phyloP scores from a whole-genome alignment of 2,113 vertebrate genomes.

The Lepisosteus osseus region DNA sequence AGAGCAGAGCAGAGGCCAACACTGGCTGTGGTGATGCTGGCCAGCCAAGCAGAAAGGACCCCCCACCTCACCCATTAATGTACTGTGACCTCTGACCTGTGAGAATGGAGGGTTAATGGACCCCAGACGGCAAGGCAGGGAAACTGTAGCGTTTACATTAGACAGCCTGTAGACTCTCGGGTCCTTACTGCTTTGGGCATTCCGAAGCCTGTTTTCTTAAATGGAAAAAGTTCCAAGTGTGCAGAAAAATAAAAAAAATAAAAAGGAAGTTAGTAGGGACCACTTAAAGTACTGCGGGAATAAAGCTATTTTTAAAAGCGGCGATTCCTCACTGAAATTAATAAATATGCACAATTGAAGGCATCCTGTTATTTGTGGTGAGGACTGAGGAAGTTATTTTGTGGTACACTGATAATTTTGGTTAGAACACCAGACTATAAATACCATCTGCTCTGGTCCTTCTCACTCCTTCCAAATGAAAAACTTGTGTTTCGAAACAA shows the following conservation, averaged over 20 bases:
- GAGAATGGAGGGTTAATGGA: conserved; percentile 55
- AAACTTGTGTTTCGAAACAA: conserved; percentile 39
- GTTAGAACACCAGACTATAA: conserved; percentile 72
- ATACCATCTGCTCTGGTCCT: conserved; percentile 60
- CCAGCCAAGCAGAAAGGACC: conserved; percentile 56
- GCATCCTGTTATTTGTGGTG: conserved; percentile 74
- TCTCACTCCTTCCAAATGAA: conserved; percentile 40
- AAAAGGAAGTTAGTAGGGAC: conserved; percentile 62
- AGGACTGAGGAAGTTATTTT: conserved; percentile 73
- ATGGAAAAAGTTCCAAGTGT: neutral
- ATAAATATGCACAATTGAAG: conserved; percentile 75
- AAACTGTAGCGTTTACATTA: neutral
- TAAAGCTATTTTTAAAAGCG: conserved; percentile 64
- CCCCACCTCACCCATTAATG: conserved; percentile 63
- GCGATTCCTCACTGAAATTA: conserved; percentile 61
- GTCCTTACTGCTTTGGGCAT: neutral
- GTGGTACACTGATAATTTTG: conserved; percentile 75
- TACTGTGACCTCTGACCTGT: conserved; percentile 34
- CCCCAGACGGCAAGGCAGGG: conserved; percentile 41
- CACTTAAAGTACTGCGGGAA: conserved; percentile 46
- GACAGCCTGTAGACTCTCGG: neutral
- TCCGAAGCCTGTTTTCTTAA: neutral
- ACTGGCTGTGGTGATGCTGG: conserved; percentile 37
- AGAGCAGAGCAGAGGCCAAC: neutral
- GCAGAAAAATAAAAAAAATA: neutral